Conservation (phyloP, 1,140 invertebrate genomes). For the Adelges cooleyi region DNA sequence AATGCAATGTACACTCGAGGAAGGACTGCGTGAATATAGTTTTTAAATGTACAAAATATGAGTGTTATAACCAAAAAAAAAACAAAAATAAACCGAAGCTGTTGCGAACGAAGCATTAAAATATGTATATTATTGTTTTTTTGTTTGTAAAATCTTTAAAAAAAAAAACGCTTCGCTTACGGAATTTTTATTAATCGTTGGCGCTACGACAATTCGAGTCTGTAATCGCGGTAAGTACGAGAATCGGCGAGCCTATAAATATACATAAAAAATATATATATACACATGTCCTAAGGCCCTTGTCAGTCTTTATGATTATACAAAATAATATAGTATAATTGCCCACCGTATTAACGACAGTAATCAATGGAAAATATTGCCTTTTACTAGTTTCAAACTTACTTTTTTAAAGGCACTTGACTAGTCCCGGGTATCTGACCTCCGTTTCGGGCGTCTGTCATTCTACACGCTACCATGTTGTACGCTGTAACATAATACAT, state of each 20-base stretch:
- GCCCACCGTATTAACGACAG: too few species aligned
- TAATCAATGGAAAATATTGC: not conserved
- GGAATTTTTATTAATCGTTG: conserved; percentile 9
- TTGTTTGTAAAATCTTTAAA: not conserved
- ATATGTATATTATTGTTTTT: not conserved
- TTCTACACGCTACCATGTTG: conserved; percentile 92
- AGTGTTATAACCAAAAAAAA: too few species aligned
- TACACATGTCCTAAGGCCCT: not conserved
- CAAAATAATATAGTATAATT: too few species aligned
- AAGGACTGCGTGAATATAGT: not conserved
- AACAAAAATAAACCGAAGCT: not conserved
- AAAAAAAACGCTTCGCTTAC: conserved; percentile 32
- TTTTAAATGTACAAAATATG: not conserved
- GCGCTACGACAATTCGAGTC: conserved; percentile 35
- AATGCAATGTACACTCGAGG: too few species aligned
- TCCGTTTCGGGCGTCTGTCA: conserved; percentile 81
- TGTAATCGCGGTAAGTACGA: conserved; percentile 36
- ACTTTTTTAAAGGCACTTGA: conserved; percentile 98
- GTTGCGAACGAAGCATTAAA: conserved; percentile 18
- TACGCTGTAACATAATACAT: conserved; percentile 54
- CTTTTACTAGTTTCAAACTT: conserved; percentile 50
- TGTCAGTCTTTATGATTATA: too few species aligned
- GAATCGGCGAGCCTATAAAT: conserved; percentile 36
- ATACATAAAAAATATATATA: conserved; percentile 21
- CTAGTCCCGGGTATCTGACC: conserved; percentile 67